Base-by-base conservation (phyloP, 2,113 vertebrate genomes). In the Dunckerocampus dactyliophorus region DNA sequence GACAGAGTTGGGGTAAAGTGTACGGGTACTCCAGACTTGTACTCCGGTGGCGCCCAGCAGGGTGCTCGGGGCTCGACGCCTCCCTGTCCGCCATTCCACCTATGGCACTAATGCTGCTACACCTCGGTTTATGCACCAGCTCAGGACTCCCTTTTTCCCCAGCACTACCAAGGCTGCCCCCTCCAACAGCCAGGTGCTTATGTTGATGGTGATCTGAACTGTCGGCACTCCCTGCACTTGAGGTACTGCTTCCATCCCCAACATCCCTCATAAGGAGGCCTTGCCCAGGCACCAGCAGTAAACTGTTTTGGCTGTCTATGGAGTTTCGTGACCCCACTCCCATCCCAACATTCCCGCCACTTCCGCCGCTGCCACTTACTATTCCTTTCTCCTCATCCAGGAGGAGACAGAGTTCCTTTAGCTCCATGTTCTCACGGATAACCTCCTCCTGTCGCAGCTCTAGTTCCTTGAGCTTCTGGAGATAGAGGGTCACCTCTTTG, bases 241-340 rank as follows among this genome's bases (percentile, higher is more conserved):
- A 98, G 28, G 95, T 97, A 76, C 96, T 98, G 65, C 95, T 98
- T 58, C 96, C 96, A 0, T 98, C 96, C 0, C 96, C 96, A 0
- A 96, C 92, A 3, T 97, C 96, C 62, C 96, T 88, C 76, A 95
- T 85, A 20, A 88, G 85, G 4, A 92, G 92, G 43, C 91, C 90
- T 0, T 92, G 76, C 0, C 90, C 88, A 0, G 93, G 75, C 1
- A 95, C 88, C 0, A 90, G 69, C 47, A 93, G 90, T 68, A 98
- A 88, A 80, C 95, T 96, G 79, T 91, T 93, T 75, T 97, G 95
- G 84, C 96, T 98, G 85, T 96, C 95, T 0, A 98, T 94, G 22
- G 96, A 98, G 85, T 93, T 92, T 61, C 95, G 91, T 82, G 94
- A 96, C 37, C 96, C 94, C 54, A 56, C 37, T 0, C 89, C 92